phyloP scores from a whole-genome alignment of 1,140 invertebrate species.

The Stenopsyche tienmushanensis region DNA sequence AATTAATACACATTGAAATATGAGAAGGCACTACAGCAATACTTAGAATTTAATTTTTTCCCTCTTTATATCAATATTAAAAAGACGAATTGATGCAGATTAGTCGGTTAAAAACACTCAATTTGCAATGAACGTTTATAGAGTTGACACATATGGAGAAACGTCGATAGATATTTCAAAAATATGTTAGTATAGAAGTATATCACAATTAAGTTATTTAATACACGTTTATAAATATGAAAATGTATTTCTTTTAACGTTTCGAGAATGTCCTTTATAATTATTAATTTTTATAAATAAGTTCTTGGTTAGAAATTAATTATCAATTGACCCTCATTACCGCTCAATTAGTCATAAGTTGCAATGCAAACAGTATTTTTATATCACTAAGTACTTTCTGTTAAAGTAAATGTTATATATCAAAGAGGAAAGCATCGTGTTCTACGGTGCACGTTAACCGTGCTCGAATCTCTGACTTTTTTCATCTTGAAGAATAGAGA shows the following conservation, averaged over 20 bases:
- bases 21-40: constrained; percentile 40
- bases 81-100: too few species aligned
- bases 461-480: constrained; percentile 37
- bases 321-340: constrained; percentile 39
- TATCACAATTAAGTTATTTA: background rate
- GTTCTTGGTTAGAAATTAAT: constrained; percentile 17
- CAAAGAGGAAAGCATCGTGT: constrained; percentile 42
- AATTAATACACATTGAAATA: constrained; percentile 18
- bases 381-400: constrained; percentile 3
- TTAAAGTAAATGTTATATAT: constrained; percentile 28
- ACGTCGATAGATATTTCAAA: constrained; percentile 12
- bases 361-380: background rate
- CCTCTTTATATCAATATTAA: constrained; percentile 4
- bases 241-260: background rate
- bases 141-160: constrained; percentile 23
- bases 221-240: background rate
- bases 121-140: constrained; percentile 2
- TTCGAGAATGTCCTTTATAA: background rate
- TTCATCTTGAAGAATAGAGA: constrained; percentile 39
- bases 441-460: constrained; percentile 33
- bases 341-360: constrained; percentile 17
- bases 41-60: constrained; percentile 17
- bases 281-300: background rate
- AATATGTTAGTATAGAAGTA: background rate
- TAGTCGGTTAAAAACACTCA: background rate